Evolutionary conservation across 1,140 invertebrate species (phyloP).

Genomic region (Ips typographus): DNA sequence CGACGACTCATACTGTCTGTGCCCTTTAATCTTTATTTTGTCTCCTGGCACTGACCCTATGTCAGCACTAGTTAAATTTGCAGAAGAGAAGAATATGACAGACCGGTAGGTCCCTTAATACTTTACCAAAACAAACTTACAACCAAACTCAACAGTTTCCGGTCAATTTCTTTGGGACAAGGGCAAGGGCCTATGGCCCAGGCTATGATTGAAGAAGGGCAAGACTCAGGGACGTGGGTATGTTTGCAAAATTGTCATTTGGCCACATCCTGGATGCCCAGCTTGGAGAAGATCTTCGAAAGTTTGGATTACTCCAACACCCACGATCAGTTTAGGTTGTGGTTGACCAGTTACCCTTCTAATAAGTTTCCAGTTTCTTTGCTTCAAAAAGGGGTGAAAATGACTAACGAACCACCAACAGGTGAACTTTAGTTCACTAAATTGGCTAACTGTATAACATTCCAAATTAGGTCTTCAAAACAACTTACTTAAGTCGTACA

Average conservation of each 20-base stretch:
- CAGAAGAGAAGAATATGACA: conserved; percentile 74
- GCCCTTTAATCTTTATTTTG: conserved; percentile 89
- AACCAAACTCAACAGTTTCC: conserved; percentile 62
- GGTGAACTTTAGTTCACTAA: conserved; percentile 80
- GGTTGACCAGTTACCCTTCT: conserved; percentile 87
- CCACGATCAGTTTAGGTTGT: conserved; percentile 73
- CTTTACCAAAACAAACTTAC: too few species aligned
- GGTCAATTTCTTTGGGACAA: conserved; percentile 89
- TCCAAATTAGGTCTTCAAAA: conserved; percentile 80
- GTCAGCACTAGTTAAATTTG: conserved; percentile 74
- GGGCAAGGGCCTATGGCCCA: conserved; percentile 84
- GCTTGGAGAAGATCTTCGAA: conserved; percentile 74
- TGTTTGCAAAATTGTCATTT: conserved; percentile 93
- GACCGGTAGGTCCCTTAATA: conserved; percentile 8
- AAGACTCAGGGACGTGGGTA: conserved; percentile 86
- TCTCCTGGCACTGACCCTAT: conserved; percentile 91
- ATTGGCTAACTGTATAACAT: conserved; percentile 89
- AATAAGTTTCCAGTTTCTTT: conserved; percentile 81
- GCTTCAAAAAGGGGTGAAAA: conserved; percentile 88
- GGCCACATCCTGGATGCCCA: conserved; percentile 82
- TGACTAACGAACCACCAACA: conserved; percentile 91
- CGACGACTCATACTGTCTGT: conserved; percentile 76
- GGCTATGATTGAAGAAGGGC: conserved; percentile 75
- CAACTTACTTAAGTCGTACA: conserved; percentile 79
- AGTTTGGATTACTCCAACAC: conserved; percentile 75